Percentiles rank a stretch among this genome's conserved stretches.
These are phyloP conservation scores for Rallus crepitans DNA, from an alignment of 2,797 vertebrate genomes.

Conservation along the genomic window DNA sequence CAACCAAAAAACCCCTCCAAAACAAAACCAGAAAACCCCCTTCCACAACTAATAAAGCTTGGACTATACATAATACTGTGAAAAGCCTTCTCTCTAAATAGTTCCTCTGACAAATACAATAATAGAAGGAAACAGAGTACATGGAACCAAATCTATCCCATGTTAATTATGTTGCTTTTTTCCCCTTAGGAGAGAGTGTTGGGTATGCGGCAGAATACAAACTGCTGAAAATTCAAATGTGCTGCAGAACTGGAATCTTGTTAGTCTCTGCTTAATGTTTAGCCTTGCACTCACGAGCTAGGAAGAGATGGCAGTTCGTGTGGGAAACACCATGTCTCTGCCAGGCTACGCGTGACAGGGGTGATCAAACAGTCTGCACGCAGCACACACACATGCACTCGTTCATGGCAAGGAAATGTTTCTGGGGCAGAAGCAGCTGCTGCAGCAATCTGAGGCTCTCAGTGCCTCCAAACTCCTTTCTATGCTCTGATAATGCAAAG, in stretches of 20 bases:
- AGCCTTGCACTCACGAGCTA: background rate
- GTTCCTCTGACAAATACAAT: background rate
- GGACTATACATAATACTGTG: background rate
- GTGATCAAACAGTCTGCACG: background rate
- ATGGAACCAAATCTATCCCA: background rate
- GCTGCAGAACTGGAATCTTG: constrained; percentile 14
- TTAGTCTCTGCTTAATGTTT: constrained; percentile 15
- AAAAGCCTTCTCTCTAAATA: background rate
- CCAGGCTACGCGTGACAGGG: background rate
- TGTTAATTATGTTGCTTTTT: background rate
- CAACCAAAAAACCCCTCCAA: background rate
- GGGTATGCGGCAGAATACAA: background rate
- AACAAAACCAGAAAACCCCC: too few species aligned
- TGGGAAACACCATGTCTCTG: background rate
- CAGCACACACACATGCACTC: background rate
- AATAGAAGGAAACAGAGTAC: constrained; percentile 2
- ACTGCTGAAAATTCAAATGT: constrained; percentile 34
- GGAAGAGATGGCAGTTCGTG: background rate
- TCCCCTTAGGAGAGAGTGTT: background rate
- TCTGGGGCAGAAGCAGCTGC: background rate
- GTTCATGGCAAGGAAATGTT: background rate
- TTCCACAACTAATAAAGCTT: background rate
- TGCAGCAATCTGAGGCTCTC: background rate
- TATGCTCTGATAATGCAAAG: background rate
- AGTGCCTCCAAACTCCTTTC: background rate